These are phyloP conservation scores for Sinhomidia bicolor DNA, from an alignment of 2,888 invertebrate genomes.

Conservation along the genomic window DNA sequence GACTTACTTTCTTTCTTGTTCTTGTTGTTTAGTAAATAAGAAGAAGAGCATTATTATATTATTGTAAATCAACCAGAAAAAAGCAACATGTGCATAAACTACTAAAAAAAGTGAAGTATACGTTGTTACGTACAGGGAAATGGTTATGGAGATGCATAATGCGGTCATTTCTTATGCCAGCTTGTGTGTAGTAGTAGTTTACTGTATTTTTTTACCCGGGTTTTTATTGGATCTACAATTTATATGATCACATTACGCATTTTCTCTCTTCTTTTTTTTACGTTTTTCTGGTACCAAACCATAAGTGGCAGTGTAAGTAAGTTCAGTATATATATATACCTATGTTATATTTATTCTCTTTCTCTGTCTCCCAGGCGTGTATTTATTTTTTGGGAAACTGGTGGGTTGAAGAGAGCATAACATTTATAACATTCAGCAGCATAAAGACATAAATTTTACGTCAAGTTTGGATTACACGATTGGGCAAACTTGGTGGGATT, in stretches of 20 bases:
- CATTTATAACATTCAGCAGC: no score
- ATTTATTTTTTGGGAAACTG: neutral
- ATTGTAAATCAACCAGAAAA: neutral
- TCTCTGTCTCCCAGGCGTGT: neutral
- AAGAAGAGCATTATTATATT: neutral
- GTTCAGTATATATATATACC: no score
- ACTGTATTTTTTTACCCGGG: neutral
- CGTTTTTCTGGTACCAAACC: no score
- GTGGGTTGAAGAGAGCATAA: neutral
- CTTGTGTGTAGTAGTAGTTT: no score
- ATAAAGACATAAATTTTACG: no score
- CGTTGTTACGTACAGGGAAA: neutral
- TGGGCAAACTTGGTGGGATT: no score
- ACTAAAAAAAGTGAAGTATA: no score
- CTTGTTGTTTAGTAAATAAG: neutral
- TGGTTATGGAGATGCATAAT: conserved; percentile 59
- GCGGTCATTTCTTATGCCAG: conserved; percentile 28
- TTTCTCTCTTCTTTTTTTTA: no score
- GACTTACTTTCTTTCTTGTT: no score
- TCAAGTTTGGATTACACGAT: no score
- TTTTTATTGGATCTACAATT: conserved; percentile 10
- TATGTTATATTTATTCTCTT: no score
- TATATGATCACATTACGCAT: neutral
- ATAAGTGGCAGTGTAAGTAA: no score
- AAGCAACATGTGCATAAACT: conserved; percentile 67